phyloP scores from a whole-genome alignment of 1,140 invertebrate genomes.

The Mercenaria mercenaria region DNA sequence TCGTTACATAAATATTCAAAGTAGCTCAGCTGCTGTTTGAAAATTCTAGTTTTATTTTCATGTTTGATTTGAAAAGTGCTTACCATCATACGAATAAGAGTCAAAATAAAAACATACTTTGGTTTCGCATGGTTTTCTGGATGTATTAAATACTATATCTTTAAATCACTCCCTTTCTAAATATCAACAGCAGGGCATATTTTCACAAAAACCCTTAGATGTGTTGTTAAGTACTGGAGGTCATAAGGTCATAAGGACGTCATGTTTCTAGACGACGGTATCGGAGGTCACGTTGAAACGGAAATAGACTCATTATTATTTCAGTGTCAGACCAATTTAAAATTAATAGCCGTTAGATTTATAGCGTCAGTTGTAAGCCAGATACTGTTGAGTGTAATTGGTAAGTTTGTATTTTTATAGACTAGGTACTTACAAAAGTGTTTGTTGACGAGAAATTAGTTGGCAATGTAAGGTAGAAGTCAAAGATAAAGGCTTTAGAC shows the following conservation, averaged over 20 bases:
- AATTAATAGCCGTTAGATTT: not conserved
- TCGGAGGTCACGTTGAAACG: not conserved
- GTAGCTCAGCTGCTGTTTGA: constrained; percentile 34
- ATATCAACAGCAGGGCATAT: constrained; percentile 20
- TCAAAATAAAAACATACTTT: constrained; percentile 8
- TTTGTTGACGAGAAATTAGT: not conserved
- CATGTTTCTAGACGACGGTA: constrained; percentile 45
- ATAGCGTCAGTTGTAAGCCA: constrained; percentile 17
- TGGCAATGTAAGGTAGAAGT: not conserved
- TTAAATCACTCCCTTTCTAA: not conserved
- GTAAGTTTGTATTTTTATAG: not conserved
- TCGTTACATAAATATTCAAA: constrained; percentile 19
- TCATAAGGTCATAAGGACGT: not conserved
- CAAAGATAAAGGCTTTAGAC: not conserved
- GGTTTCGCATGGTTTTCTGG: constrained; percentile 9
- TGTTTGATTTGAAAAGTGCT: constrained; percentile 48
- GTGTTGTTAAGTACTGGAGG: not conserved
- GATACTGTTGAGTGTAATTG: not conserved
- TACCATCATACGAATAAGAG: constrained; percentile 55
- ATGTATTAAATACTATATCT: not conserved
- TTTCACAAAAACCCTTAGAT: not conserved
- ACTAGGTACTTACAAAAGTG: constrained; percentile 14
- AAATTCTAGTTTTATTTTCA: constrained; percentile 41
- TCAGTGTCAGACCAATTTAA: not conserved
- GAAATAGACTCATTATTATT: not conserved